These are phyloP conservation scores for Temnothorax rugatulus DNA, from an alignment of 2,888 invertebrate species.

Conservation along the genomic window DNA sequence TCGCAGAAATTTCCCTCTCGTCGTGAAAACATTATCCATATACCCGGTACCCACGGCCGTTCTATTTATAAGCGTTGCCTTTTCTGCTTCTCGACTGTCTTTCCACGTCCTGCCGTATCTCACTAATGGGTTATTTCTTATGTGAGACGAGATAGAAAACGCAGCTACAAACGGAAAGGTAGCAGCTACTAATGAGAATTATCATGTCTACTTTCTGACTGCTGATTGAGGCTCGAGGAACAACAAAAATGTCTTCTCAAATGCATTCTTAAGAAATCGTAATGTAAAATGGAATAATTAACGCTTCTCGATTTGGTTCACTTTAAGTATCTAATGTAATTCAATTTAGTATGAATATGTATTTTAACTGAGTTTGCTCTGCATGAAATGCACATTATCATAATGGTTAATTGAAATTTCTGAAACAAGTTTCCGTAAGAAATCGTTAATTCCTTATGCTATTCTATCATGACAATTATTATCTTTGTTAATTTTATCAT, in stretches of 20 bases:
- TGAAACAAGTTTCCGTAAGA: conserved; percentile 7
- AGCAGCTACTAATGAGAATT: conserved; percentile 38
- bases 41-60: conserved; percentile 50
- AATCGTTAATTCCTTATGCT: neutral
- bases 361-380: neutral
- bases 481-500: conserved; percentile 18
- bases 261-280: neutral
- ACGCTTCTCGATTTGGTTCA: neutral
- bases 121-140: conserved; percentile 59
- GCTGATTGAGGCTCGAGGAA: neutral
- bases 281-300: neutral
- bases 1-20: conserved; percentile 71
- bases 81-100: conserved; percentile 54
- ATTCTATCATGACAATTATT: neutral
- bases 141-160: conserved; percentile 29
- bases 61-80: conserved; percentile 68
- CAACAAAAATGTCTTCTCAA: neutral
- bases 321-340: neutral
- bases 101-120: conserved; percentile 47
- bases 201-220: conserved; percentile 15
- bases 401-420: conserved; percentile 16
- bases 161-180: neutral
- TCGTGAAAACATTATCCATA: conserved; percentile 65
- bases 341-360: neutral
- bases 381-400: neutral